Base-by-base conservation (phyloP, 2,888 invertebrate genomes). In the Oligia strigilis region DNA sequence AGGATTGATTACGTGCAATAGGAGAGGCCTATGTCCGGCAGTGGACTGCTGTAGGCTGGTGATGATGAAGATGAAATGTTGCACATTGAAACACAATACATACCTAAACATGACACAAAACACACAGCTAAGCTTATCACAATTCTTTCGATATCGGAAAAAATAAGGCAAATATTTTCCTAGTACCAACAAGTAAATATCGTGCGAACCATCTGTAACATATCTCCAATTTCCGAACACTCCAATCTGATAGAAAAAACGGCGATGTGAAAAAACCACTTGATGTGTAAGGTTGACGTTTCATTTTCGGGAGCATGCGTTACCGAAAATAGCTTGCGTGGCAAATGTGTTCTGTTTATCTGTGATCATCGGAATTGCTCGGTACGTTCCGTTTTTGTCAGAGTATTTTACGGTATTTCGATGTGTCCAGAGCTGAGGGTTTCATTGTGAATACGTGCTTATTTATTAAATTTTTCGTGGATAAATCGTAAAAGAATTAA, bases 201-300 rank as follows among this genome's bases (percentile, higher is more conserved):
- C 81, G 82, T 77, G 82, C 71, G 80, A 87, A 85, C 84, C 89
- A 87, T 88, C 90, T 86, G 88, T 85, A 87, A 89, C 90, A 87
- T 84, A 87, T 89, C 90, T 85, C 83, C 90, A 90, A 89, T 89
- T 90, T 90, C 88, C 89, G 87, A 88, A 87, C 80, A 87, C 86
- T 87, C 87, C 89, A 89, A 89, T 89, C 89, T 90, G 88, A 90
- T 88, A 87, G 85, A 89, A 90, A 89, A 89, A 85, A 89, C 83
- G 78, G 83, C 83, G 85, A 67, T 83, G 84, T 78, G 88, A 82
- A 89, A 89, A 89, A 89, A 88, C 78, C 89, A 83, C 89, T 88
- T 83, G 81, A 88, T 83, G 78, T 83, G 81, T 83, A 75, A 84
- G 85, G 81, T 72, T 75, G 87, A 76, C 75, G 75, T 81, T 85